Conservation (phyloP, 1,140 invertebrate species). For the Drosophila pruinosa region DNA sequence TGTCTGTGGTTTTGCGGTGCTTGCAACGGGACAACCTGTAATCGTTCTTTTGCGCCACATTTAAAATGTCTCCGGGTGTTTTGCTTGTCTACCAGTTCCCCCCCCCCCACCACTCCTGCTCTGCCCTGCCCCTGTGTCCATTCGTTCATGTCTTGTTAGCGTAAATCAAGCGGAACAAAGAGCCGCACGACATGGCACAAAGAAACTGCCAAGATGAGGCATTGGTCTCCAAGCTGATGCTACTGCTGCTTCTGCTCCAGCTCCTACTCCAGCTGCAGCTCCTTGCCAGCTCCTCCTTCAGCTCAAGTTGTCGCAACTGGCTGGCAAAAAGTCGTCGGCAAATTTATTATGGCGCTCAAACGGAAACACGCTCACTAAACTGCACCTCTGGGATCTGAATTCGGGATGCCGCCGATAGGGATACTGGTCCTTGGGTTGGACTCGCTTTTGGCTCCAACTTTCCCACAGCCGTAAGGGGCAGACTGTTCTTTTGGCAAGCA, state of each 20-base stretch:
- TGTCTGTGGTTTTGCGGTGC: constrained; percentile 60
- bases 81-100: constrained; percentile 24
- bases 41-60: constrained; percentile 79
- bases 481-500: constrained; percentile 34
- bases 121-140: constrained; percentile 48
- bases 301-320: constrained; percentile 47
- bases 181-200: constrained; percentile 46
- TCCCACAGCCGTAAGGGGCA: neutral
- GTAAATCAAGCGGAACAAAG: constrained; percentile 81
- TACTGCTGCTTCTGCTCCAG: constrained; percentile 5
- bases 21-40: constrained; percentile 73
- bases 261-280: neutral
- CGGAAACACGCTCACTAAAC: constrained; percentile 69
- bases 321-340: constrained; percentile 57
- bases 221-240: constrained; percentile 32
- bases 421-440: neutral
- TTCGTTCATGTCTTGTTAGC: constrained; percentile 80
- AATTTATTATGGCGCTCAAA: constrained; percentile 73
- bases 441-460: neutral
- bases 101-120: neutral
- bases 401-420: neutral
- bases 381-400: constrained; percentile 62
- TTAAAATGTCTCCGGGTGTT: constrained; percentile 78
- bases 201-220: constrained; percentile 42
- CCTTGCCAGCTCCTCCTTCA: neutral